Evolutionary conservation across 1,140 invertebrate genomes (phyloP).

Genomic region (Neoseiulus cucumeris): DNA sequence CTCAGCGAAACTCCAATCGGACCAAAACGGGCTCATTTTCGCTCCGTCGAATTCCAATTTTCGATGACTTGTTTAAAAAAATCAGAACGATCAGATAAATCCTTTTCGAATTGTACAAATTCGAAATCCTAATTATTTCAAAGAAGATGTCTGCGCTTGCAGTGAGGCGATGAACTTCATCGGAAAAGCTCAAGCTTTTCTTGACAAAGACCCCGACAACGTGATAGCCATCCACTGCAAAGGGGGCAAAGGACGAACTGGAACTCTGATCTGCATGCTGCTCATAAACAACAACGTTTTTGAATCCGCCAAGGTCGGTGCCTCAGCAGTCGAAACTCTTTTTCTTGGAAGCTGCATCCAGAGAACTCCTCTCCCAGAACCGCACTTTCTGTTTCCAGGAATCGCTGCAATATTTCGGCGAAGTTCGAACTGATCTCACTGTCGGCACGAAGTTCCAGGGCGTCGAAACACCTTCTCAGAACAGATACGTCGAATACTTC

Average conservation of each 20-base stretch:
- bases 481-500: slow-evolving; percentile 36
- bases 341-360: neutral
- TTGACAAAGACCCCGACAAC: slow-evolving; percentile 32
- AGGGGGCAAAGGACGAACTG: slow-evolving; percentile 39
- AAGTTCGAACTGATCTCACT: slow-evolving; percentile 33
- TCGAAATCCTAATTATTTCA: neutral
- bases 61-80: slow-evolving; percentile 13
- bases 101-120: neutral
- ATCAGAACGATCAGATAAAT: neutral
- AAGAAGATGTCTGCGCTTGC: neutral
- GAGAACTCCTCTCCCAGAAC: slow-evolving; percentile 9
- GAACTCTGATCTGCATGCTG: slow-evolving; percentile 38
- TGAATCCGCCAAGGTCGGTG: slow-evolving; percentile 26
- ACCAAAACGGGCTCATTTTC: no score
- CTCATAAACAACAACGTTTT: slow-evolving; percentile 34
- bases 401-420: slow-evolving; percentile 35
- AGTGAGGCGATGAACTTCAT: slow-evolving; percentile 34
- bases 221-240: slow-evolving; percentile 44
- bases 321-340: slow-evolving; percentile 10
- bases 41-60: neutral
- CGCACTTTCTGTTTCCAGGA: slow-evolving; percentile 22
- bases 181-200: slow-evolving; percentile 32
- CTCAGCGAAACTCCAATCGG: no score
- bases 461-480: slow-evolving; percentile 35
- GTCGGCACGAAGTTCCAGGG: slow-evolving; percentile 36